These are phyloP conservation scores for Rotaria socialis DNA, from an alignment of 2,888 invertebrate genomes.

Conservation along the genomic window DNA sequence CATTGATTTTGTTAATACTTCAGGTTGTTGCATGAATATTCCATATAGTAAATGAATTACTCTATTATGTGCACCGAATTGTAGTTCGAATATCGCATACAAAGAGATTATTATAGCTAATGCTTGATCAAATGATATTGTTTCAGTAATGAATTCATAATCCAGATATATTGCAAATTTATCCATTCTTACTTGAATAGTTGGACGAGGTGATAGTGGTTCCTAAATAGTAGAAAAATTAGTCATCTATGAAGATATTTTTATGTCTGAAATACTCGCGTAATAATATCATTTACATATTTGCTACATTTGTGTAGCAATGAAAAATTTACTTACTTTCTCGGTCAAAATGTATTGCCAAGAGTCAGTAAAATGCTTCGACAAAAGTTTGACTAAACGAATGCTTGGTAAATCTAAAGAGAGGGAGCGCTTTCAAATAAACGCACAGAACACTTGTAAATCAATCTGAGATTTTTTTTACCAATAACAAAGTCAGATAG, in stretches of 20 bases:
- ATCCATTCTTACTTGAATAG: neutral
- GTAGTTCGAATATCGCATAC: neutral
- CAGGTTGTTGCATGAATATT: neutral
- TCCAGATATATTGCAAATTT: neutral
- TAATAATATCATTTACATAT: neutral
- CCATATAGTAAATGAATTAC: neutral
- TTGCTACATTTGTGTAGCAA: neutral
- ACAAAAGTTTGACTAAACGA: neutral
- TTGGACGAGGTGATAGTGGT: neutral
- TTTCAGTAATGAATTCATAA: neutral
- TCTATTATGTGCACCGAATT: neutral
- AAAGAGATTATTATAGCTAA: neutral
- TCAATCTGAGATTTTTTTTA: neutral
- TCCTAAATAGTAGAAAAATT: neutral
- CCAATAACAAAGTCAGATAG: neutral
- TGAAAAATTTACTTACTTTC: neutral
- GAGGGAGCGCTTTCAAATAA: too few species aligned
- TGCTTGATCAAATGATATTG: neutral
- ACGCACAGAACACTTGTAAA: neutral
- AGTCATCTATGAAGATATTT: neutral
- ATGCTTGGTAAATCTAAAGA: neutral
- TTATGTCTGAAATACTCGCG: neutral
- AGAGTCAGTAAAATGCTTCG: neutral
- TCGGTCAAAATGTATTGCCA: neutral
- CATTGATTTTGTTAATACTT: neutral